Evolutionary conservation across 2,888 invertebrate genomes (phyloP).

Genomic region (Panzeria rudis): DNA sequence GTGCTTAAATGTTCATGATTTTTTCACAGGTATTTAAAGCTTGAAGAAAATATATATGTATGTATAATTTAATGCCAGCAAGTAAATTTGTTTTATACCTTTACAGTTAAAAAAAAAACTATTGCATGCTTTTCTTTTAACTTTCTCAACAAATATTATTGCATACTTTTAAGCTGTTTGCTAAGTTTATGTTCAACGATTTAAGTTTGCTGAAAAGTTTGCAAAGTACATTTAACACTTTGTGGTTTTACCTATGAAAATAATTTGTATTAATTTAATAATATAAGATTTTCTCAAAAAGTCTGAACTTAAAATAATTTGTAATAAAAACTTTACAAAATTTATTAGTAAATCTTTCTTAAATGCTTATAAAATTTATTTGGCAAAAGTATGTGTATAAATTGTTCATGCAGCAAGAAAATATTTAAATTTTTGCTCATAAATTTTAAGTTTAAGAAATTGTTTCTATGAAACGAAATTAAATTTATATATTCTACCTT

Average conservation of each 20-base stretch:
- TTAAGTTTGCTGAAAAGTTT: neutral
- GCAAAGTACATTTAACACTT: conserved; percentile 8
- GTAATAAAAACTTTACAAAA: conserved; percentile 2
- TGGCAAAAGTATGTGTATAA: neutral
- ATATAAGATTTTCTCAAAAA: neutral
- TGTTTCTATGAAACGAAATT: neutral
- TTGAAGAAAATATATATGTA: too few species aligned
- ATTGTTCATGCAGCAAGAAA: neutral
- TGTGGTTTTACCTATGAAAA: neutral
- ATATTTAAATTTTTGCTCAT: neutral
- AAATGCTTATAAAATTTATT: neutral
- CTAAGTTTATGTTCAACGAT: neutral
- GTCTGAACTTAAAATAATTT: neutral
- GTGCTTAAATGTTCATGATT: neutral
- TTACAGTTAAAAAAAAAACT: neutral
- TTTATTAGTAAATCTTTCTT: neutral
- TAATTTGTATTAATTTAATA: neutral
- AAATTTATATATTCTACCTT: neutral
- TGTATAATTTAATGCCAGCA: neutral
- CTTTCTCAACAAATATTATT: neutral
- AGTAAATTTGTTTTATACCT: neutral
- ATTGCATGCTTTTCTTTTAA: conserved; percentile 34
- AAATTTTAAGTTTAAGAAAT: neutral
- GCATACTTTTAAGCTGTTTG: conserved; percentile 39
- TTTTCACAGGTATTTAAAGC: neutral